A percentile compares a stretch with the other conserved stretches of the same genome.
These are phyloP conservation scores for Coreoperca whiteheadi DNA, from an alignment of 2,113 vertebrate genomes.

Conservation along the genomic window DNA sequence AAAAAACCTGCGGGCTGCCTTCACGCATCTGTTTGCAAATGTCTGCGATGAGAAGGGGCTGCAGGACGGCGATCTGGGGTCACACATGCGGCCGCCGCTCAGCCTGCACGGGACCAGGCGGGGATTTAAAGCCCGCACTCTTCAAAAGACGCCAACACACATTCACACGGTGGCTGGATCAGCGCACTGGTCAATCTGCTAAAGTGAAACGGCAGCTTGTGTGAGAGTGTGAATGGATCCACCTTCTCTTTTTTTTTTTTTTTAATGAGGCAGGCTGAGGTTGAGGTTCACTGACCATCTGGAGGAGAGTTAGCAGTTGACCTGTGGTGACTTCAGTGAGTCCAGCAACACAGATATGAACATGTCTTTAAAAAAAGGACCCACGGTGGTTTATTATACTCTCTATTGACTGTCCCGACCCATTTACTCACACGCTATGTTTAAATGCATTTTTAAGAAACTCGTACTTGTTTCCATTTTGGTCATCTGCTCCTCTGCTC, in stretches of 20 bases:
- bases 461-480: neutral
- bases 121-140: constrained; percentile 57
- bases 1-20: constrained; percentile 73
- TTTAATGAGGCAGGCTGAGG: neutral
- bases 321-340: constrained; percentile 1
- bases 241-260: constrained; percentile 10
- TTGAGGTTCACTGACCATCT: constrained; percentile 60
- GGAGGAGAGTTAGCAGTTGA: constrained; percentile 40
- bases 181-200: constrained; percentile 55
- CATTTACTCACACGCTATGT: neutral
- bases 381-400: neutral
- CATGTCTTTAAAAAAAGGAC: neutral
- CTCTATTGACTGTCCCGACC: neutral
- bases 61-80: constrained; percentile 39
- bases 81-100: constrained; percentile 13
- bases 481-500: neutral
- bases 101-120: constrained; percentile 14
- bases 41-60: constrained; percentile 40
- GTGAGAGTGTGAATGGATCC: constrained; percentile 52
- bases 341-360: constrained; percentile 6
- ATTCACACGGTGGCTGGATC: constrained; percentile 48
- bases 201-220: constrained; percentile 56
- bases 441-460: neutral
- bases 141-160: constrained; percentile 34
- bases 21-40: constrained; percentile 89